A percentile compares a stretch with the other conserved stretches of the same genome.
Evolutionary conservation across 2,113 vertebrate genomes (phyloP).

Genomic region (Sakesphorus luctuosus): DNA sequence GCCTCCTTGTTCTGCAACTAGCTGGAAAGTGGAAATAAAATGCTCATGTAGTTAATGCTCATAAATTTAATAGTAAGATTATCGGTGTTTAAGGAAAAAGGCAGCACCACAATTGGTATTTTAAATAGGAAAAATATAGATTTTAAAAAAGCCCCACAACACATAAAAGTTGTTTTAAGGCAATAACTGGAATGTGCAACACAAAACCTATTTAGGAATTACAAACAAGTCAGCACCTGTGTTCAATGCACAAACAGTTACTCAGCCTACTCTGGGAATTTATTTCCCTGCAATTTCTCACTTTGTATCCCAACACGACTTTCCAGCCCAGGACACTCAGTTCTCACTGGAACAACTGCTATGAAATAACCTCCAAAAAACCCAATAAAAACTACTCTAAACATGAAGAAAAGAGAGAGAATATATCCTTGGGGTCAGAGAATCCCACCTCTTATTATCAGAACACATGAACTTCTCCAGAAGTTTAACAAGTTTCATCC

Average conservation of each 20-base stretch:
- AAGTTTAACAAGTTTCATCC: not conserved
- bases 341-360: not conserved
- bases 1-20: conserved; percentile 95
- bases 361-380: not conserved
- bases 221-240: not conserved
- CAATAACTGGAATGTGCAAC: not conserved
- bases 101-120: not conserved
- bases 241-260: not conserved
- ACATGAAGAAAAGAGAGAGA: not conserved
- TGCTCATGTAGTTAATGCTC: not conserved
- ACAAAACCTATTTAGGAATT: not conserved
- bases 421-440: not conserved
- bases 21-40: conserved; percentile 75
- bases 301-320: not conserved
- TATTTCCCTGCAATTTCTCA: not conserved
- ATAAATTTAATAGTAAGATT: not conserved
- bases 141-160: rapidly evolving
- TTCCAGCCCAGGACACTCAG: not conserved
- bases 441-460: not conserved
- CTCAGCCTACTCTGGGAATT: not conserved
- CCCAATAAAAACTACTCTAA: not conserved
- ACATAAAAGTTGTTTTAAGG: rapidly evolving
- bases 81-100: not conserved
- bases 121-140: not conserved
- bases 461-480: not conserved